Evolutionary conservation across 1,140 invertebrate genomes (phyloP), one percentile per base, ranked within the genome.

Genomic region (Helicoverpa armigera): DNA sequence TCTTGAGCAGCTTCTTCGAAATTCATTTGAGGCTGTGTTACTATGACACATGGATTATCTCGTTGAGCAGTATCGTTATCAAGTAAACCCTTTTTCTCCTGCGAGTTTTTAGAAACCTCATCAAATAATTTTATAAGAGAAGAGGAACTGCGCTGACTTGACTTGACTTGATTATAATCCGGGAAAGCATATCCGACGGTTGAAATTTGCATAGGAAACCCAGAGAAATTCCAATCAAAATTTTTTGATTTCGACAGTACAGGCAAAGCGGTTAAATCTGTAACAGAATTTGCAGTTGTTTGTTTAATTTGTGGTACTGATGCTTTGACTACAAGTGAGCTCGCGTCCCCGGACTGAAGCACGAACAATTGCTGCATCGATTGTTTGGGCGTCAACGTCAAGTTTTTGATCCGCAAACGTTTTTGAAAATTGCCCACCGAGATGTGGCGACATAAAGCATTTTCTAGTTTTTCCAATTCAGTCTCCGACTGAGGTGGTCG

Each of bases 121-220:
- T 48, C 63, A 16, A 75, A 75, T 73, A 58, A 56, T 75, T 81
- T 65, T n/a, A 48, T 13, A 29, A 65, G 11, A 11, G 76, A 79
- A 3, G 12, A 35, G 9, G 60, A n/a, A 3, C 29, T 14, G n/a
- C 13, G 50, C 5, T 53, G 16, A 23, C 23, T 23, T 23, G 23
- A 23, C 23, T 23, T 23, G 7, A 50, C 9, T 14, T 29, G 23
- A 48, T 58, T 43, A 65, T 82, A 83, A 29, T 82, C 65, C 35
- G 91, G 86, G 73, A 92, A 90, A 67, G 87, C 87, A 67, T 91
- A 94, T 43, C 90, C 92, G 16, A 93, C 85, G 7, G 92, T 92
- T 50, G 91, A 74, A 60, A 92, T 83, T 78, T 92, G 88, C 73
- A 88, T 79, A 11, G 92, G 90, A 74, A 92, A 85, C 14, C 83